Conservation (phyloP, 2,888 invertebrate genomes). For the Gnatocerus cornutus region DNA sequence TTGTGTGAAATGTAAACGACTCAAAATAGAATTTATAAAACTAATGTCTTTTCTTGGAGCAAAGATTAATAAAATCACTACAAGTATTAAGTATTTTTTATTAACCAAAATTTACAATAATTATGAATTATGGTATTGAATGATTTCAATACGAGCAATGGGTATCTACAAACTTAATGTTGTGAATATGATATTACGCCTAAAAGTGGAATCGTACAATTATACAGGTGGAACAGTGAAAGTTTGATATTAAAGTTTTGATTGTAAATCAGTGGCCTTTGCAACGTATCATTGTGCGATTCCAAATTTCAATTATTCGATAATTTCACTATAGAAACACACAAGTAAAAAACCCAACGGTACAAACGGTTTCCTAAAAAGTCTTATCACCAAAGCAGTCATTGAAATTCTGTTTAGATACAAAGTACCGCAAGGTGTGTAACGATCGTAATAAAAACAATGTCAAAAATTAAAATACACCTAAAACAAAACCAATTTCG, state of each 20-base stretch:
- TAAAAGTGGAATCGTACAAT: constrained; percentile 51
- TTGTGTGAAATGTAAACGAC: constrained; percentile 67
- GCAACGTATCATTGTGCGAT: constrained; percentile 31
- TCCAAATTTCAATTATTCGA: constrained; percentile 37
- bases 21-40: constrained; percentile 64
- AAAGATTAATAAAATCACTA: constrained; percentile 44
- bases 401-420: constrained; percentile 45
- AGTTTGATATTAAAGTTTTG: constrained; percentile 38
- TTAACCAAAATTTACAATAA: constrained; percentile 62
- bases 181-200: constrained; percentile 54
- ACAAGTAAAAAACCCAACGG: constrained; percentile 61
- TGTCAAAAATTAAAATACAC: constrained; percentile 37
- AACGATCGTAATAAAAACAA: constrained; percentile 31
- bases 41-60: constrained; percentile 48
- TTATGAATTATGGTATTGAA: constrained; percentile 54
- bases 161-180: constrained; percentile 59
- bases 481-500: constrained; percentile 10
- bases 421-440: constrained; percentile 38
- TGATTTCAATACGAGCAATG: constrained; percentile 53
- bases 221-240: constrained; percentile 40
- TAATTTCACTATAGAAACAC: constrained; percentile 54
- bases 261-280: constrained; percentile 29
- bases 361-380: constrained; percentile 57
- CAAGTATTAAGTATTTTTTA: constrained; percentile 54
- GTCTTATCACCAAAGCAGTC: constrained; percentile 59